Base-by-base conservation (phyloP, 2,888 invertebrate species). In the Caenorhabditis plicata region DNA sequence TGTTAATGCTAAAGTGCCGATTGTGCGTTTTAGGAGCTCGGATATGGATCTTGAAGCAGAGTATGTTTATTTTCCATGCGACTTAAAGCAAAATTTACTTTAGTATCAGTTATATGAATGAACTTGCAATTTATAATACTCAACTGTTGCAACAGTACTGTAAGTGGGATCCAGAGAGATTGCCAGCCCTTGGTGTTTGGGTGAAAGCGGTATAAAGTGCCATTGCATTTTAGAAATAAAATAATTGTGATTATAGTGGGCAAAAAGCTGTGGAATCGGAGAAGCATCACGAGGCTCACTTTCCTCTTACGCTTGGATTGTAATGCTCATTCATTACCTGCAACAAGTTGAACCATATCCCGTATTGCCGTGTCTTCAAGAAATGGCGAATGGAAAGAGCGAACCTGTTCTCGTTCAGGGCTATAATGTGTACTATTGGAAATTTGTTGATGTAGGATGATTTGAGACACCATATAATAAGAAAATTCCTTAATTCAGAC, bases 271-370 rank as follows among this genome's bases (percentile, higher is more conserved):
- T 29, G 65, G 63, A 35, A 61, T 68, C 32, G 85, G 86, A 33
- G 86, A 87, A 81, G 87, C 87, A 0, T 86, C 86, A 1, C 81
- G 84, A 57, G 87, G 87, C 23, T 85, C 86, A 54, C 81, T 87
- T 25, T 87, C 87, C 15, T 86, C 86, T 2, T 87, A 87, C 75
- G 86, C 86, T 19, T 87, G 86, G 80, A 85, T 85, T 58, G 77
- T 87, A 38, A 85, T 87, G 85, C 81, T 86, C 62, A 82, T 87
- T 7, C 85, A 86, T 75, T 87, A 84, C 71, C 82, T 87, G 22
- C 87, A 87, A 79, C 60, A 61, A 36, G 33, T 54, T 8, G 61
- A 61, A 17, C 85, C 85, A 25, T 33, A 45, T 7, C 85, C 86
- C 9, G 84, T 87, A 25, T 78, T 87, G 36, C 87, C 87, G 35